Evolutionary conservation across 2,888 invertebrate genomes (phyloP).

Genomic region (Leptarthrus brevirostris): DNA sequence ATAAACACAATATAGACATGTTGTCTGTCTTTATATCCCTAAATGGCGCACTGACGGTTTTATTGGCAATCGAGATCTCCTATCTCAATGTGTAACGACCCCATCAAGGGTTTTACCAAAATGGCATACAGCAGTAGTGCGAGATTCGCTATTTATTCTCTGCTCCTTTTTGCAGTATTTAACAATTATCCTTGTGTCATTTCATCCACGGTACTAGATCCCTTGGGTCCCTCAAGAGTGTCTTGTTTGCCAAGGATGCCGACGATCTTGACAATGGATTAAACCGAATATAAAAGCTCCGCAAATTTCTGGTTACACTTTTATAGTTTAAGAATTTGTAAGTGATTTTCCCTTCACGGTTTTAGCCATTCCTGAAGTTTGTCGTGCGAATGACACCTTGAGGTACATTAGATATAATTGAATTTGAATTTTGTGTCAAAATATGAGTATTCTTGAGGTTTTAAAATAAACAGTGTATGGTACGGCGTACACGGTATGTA

Average conservation of each 20-base stretch:
- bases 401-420: too few relatives aligned
- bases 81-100: slow-evolving; percentile 59
- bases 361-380: background rate
- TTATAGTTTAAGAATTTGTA: slow-evolving; percentile 54
- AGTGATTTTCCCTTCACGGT: slow-evolving; percentile 50
- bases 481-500: too few relatives aligned
- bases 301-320: slow-evolving; percentile 53
- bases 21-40: slow-evolving; percentile 56
- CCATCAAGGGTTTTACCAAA: slow-evolving; percentile 55
- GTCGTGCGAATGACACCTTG: too few relatives aligned
- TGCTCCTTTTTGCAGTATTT: slow-evolving; percentile 53
- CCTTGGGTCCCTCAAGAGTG: slow-evolving; percentile 29
- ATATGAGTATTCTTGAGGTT: too few relatives aligned
- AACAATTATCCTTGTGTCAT: slow-evolving; percentile 53
- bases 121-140: slow-evolving; percentile 46
- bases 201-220: slow-evolving; percentile 41
- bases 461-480: too few relatives aligned
- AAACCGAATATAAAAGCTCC: slow-evolving; percentile 44
- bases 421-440: too few relatives aligned
- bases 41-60: slow-evolving; percentile 59
- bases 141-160: slow-evolving; percentile 40
- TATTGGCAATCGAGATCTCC: slow-evolving; percentile 60
- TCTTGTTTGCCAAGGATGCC: slow-evolving; percentile 20
- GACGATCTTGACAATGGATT: slow-evolving; percentile 52
- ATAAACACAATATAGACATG: slow-evolving; percentile 56